These are phyloP conservation scores for Chionomys nivalis DNA, from an alignment of 2,113 vertebrate species.

Conservation along the genomic window DNA sequence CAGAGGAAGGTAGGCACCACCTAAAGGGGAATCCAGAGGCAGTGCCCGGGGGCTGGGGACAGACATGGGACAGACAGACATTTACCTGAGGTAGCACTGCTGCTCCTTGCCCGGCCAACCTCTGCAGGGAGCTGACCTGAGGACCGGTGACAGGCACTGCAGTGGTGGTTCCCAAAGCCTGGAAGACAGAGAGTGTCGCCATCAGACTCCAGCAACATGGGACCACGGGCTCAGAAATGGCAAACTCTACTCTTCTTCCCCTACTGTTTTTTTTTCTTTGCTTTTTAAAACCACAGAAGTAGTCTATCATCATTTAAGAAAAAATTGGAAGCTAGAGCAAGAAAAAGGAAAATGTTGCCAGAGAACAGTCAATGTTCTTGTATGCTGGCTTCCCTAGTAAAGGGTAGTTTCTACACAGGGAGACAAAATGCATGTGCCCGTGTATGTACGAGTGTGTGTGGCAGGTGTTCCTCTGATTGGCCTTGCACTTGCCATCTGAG, in stretches of 20 bases:
- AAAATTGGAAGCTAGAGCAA: background rate
- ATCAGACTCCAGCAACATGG: background rate
- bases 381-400: background rate
- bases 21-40: background rate
- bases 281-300: background rate
- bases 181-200: conserved; percentile 70
- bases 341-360: background rate
- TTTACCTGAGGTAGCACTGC: conserved; percentile 98
- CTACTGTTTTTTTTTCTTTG: background rate
- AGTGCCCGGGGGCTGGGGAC: fast-evolving
- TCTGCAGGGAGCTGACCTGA: conserved; percentile 98
- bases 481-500: background rate
- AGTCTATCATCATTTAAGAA: background rate
- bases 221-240: background rate
- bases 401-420: background rate
- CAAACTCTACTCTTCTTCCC: too few relatives aligned
- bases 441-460: background rate
- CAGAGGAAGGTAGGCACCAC: fast-evolving
- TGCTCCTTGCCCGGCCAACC: conserved; percentile 96
- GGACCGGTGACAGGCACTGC: conserved; percentile 97
- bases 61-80: background rate
- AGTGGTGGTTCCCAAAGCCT: conserved; percentile 95
- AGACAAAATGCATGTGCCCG: fast-evolving
- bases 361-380: background rate
- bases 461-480: background rate